These are phyloP conservation scores for Hybos culiciformis DNA, from an alignment of 2,888 invertebrate species.

Conservation along the genomic window DNA sequence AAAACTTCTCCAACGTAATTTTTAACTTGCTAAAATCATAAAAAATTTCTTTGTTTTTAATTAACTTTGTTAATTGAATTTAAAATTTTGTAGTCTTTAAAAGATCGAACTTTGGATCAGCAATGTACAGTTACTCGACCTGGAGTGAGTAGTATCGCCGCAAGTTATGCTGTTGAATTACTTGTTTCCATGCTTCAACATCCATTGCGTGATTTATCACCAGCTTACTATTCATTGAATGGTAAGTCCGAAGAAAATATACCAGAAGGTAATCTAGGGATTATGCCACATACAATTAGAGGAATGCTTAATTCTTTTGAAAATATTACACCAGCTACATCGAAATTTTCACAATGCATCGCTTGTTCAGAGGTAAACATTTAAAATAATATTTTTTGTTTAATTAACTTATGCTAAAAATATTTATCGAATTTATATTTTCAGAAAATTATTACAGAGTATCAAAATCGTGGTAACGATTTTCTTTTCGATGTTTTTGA, in stretches of 20 bases:
- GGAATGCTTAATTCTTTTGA: conserved; percentile 77
- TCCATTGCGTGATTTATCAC: conserved; percentile 49
- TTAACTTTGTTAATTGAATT: conserved; percentile 11
- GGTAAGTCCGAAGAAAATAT: conserved; percentile 22
- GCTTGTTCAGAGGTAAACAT: conserved; percentile 61
- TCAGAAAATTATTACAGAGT: conserved; percentile 37
- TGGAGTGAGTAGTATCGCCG: conserved; percentile 81
- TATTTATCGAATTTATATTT: conserved; percentile 5
- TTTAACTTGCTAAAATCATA: too few species aligned
- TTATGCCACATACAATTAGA: conserved; percentile 84
- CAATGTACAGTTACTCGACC: conserved; percentile 97
- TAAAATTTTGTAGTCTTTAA: conserved; percentile 70
- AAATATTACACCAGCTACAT: conserved; percentile 70
- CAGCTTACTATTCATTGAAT: conserved; percentile 42
- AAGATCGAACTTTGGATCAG: conserved; percentile 88
- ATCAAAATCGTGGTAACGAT: conserved; percentile 43
- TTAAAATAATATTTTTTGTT: not conserved
- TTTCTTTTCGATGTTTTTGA: conserved; percentile 71
- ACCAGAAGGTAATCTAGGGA: conserved; percentile 56
- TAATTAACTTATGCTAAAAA: not conserved
- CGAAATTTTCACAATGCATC: conserved; percentile 78
- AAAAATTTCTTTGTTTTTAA: too few species aligned
- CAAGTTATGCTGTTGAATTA: conserved; percentile 82
- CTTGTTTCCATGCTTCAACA: conserved; percentile 78
- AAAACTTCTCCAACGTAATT: too few species aligned